Conservation (phyloP, 2,888 invertebrate genomes). For the Andrena praecox region DNA sequence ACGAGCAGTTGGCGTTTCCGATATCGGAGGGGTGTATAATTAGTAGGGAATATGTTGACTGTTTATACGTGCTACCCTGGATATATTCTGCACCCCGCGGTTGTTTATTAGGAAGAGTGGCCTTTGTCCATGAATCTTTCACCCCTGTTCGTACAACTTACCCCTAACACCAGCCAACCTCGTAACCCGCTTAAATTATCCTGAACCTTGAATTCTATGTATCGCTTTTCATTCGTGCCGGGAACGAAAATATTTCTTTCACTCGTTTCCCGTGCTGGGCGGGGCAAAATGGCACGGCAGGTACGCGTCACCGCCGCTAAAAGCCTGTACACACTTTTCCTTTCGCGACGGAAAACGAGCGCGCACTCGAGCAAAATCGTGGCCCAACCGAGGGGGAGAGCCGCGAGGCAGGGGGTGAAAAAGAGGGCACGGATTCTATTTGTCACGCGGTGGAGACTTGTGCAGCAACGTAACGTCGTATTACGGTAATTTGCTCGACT, state of each 20-base stretch:
- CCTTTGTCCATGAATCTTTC: background rate
- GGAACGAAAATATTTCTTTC: conserved; percentile 3
- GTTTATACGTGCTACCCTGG: conserved; percentile 8
- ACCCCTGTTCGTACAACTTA: background rate
- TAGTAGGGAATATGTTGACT: conserved; percentile 14
- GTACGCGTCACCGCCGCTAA: conserved; percentile 21
- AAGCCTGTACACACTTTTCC: conserved; percentile 41
- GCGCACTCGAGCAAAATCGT: conserved; percentile 35
- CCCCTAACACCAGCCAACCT: conserved; percentile 27
- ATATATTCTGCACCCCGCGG: background rate
- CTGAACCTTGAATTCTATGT: conserved; percentile 37
- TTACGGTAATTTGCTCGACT: conserved; percentile 64
- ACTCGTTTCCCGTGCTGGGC: conserved; percentile 8
- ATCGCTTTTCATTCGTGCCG: conserved; percentile 24
- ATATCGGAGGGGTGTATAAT: conserved; percentile 42
- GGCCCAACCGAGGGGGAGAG: background rate
- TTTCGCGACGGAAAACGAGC: conserved; percentile 46
- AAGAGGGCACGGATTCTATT: conserved; percentile 37
- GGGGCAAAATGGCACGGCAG: conserved; percentile 11
- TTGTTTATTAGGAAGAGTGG: background rate
- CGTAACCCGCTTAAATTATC: conserved; percentile 48
- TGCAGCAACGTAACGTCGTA: conserved; percentile 51
- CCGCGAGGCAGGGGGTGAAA: background rate
- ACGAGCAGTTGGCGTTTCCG: conserved; percentile 28
- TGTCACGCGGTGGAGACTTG: conserved; percentile 28